A percentile compares a stretch with the other conserved stretches of the same genome.
Evolutionary conservation across 2,888 invertebrate genomes (phyloP).

Genomic region (Drosophila subquinaria): DNA sequence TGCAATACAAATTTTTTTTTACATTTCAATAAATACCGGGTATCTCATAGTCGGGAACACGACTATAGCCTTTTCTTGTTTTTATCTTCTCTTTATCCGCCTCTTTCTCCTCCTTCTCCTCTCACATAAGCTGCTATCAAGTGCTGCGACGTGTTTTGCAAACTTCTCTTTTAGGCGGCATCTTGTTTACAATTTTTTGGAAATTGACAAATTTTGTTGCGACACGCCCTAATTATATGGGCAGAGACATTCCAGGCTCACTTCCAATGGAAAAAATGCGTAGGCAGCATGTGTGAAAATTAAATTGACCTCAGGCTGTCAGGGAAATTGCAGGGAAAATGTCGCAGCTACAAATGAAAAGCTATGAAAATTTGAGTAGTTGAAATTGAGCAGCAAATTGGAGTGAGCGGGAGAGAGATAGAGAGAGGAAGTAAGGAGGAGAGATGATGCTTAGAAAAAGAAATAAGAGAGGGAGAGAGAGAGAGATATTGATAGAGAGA

Average conservation of each 20-base stretch:
- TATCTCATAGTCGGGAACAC: too few species aligned
- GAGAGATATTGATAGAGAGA: not conserved
- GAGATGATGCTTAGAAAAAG: too few species aligned
- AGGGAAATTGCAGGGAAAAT: conserved; percentile 2
- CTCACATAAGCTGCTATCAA: conserved; percentile 33
- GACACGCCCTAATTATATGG: conserved; percentile 37
- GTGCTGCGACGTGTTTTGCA: conserved; percentile 23
- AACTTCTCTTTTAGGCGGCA: not conserved
- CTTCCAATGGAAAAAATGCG: not conserved
- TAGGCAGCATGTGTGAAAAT: conserved; percentile 35
- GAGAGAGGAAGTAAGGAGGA: too few species aligned
- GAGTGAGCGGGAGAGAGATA: too few species aligned
- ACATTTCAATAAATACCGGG: too few species aligned
- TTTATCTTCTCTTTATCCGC: not conserved
- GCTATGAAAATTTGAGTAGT: conserved; percentile 11
- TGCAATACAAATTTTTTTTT: too few species aligned
- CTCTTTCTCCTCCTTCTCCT: not conserved
- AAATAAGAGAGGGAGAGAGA: too few species aligned
- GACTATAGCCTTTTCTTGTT: too few species aligned
- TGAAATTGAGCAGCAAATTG: not conserved
- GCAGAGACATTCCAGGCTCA: not conserved
- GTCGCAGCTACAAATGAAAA: conserved; percentile 10
- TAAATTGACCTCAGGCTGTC: conserved; percentile 45
- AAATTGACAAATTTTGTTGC: conserved; percentile 37
- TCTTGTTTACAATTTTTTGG: conserved; percentile 36